Conservation (phyloP, 2,797 vertebrate genomes). For the Rhinichthys osculus region DNA sequence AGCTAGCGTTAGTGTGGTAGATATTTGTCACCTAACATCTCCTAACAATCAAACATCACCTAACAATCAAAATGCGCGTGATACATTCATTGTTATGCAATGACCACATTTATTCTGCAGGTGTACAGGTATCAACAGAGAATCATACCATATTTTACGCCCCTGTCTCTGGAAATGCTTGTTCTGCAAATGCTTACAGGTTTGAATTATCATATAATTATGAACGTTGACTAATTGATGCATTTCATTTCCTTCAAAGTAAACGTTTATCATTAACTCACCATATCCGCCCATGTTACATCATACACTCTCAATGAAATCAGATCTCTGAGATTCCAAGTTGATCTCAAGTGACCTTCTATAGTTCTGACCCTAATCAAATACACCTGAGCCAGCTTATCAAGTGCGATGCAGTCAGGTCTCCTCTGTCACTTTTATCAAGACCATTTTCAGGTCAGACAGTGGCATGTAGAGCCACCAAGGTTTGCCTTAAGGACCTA, state of each 20-base stretch:
- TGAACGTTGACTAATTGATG: not conserved
- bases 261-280: slow-evolving; percentile 12
- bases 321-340: not conserved
- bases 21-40: slow-evolving; percentile 6
- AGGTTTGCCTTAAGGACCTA: slow-evolving; percentile 66
- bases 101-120: not conserved
- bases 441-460: slow-evolving; percentile 20
- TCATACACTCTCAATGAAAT: not conserved
- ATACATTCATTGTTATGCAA: not conserved
- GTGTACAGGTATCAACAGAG: not conserved
- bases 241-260: not conserved
- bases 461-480: slow-evolving; percentile 22
- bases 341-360: not conserved
- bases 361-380: not conserved
- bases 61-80: not conserved
- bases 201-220: not conserved
- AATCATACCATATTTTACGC: not conserved
- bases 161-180: not conserved
- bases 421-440: slow-evolving; percentile 1
- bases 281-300: not conserved
- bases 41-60: not conserved
- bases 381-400: slow-evolving; percentile 19
- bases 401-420: not conserved
- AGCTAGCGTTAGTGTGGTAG: not conserved
- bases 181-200: not conserved